phyloP scores from a whole-genome alignment of 2,888 invertebrate genomes.

The Oscheius sp. region DNA sequence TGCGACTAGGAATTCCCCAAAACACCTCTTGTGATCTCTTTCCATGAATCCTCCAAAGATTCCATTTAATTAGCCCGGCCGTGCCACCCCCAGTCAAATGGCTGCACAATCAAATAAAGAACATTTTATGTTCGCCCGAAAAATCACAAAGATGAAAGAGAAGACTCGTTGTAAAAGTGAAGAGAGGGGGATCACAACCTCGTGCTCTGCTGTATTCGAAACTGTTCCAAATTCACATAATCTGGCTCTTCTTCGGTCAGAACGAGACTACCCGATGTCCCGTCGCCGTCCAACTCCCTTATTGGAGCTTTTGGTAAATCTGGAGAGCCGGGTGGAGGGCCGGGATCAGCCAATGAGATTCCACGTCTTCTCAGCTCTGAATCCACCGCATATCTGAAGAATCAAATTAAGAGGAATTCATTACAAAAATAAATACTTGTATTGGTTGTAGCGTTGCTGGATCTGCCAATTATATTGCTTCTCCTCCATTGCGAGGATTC shows the following conservation, averaged over 20 bases:
- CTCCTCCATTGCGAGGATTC: conserved; percentile 75
- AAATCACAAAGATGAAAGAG: conserved; percentile 16
- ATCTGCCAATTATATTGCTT: conserved; percentile 74
- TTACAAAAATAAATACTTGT: conserved; percentile 41
- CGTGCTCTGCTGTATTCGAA: conserved; percentile 21
- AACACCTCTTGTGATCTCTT: too few relatives aligned
- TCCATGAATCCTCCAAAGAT: too few relatives aligned
- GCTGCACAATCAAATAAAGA: too few relatives aligned
- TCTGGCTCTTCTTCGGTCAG: conserved; percentile 45
- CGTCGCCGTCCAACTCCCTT: conserved; percentile 33
- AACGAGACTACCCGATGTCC: conserved; percentile 46
- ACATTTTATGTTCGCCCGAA: too few relatives aligned
- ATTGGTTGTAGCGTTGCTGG: conserved; percentile 72
- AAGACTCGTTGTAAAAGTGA: conserved; percentile 22
- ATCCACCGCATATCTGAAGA: conserved; percentile 46
- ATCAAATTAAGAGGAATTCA: background rate
- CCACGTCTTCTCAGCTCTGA: conserved; percentile 48
- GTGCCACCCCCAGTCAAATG: too few relatives aligned
- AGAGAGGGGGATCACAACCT: conserved; percentile 14
- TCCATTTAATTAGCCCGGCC: too few relatives aligned
- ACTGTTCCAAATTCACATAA: conserved; percentile 49
- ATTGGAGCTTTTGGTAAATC: background rate
- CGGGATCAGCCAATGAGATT: conserved; percentile 6
- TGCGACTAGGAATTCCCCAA: too few relatives aligned
- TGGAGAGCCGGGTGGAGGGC: background rate